Percentiles rank a stretch among this genome's conserved stretches.
These are phyloP conservation scores for Helicoverpa armigera DNA, from an alignment of 1,140 invertebrate species.

Conservation along the genomic window DNA sequence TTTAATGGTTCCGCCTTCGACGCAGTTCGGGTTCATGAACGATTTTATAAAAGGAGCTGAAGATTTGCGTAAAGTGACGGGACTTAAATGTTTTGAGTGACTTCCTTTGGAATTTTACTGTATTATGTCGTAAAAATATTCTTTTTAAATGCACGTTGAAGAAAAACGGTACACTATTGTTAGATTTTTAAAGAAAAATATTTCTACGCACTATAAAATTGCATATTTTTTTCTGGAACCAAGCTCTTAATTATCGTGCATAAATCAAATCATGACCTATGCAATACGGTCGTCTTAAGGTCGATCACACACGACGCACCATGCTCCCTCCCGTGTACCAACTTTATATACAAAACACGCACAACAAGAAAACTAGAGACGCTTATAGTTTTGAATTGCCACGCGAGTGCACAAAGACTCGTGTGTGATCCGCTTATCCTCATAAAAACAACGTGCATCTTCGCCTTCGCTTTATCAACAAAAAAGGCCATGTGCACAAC, in stretches of 20 bases:
- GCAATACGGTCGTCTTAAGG: no score
- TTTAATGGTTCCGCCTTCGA: slow-evolving; percentile 33
- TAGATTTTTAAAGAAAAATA: neutral
- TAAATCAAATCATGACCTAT: neutral
- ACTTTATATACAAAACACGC: no score
- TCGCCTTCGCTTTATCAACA: neutral
- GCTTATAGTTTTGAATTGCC: no score
- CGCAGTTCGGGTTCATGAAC: slow-evolving; percentile 22
- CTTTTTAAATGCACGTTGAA: neutral
- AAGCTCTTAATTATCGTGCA: no score
- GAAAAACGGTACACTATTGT: neutral
- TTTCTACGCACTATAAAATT: neutral
- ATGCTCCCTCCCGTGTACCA: no score
- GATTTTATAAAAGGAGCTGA: slow-evolving; percentile 12
- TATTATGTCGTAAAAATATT: neutral
- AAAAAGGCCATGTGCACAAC: slow-evolving; percentile 56
- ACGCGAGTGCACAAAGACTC: no score
- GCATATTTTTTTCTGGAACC: neutral
- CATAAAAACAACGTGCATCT: slow-evolving; percentile 2
- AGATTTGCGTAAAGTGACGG: slow-evolving; percentile 27
- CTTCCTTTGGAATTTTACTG: neutral
- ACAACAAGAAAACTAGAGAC: no score
- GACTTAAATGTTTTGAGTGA: slow-evolving; percentile 10
- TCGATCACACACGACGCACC: no score
- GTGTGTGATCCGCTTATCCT: no score